Evolutionary conservation across 2,797 vertebrate genomes (phyloP).

Genomic region (Thalassophryne amazonica): DNA sequence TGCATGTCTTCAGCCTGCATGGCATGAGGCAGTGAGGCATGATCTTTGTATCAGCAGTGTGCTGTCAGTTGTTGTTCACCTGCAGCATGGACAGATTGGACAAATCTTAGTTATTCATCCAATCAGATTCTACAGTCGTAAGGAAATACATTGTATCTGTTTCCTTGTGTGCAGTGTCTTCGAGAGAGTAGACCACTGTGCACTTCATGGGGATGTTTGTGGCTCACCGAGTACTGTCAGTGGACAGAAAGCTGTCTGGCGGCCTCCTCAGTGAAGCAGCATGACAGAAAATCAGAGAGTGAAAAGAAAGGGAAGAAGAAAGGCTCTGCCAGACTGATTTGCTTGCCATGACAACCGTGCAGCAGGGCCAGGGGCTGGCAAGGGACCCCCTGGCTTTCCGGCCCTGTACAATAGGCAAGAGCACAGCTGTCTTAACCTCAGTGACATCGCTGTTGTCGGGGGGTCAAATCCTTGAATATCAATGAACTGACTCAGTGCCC

Average conservation of each 20-base stretch:
- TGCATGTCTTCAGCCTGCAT: slow-evolving; percentile 2
- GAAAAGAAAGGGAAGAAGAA: slow-evolving; percentile 64
- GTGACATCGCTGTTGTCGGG: slow-evolving; percentile 74
- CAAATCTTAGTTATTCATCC: slow-evolving; percentile 6
- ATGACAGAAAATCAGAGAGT: slow-evolving; percentile 54
- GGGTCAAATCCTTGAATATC: slow-evolving; percentile 88
- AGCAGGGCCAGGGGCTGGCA: slow-evolving; percentile 8
- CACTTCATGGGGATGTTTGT: slow-evolving; percentile 44
- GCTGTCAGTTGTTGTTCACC: slow-evolving; percentile 20
- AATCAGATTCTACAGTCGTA: slow-evolving; percentile 20
- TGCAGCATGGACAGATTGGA: slow-evolving; percentile 17
- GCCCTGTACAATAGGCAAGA: slow-evolving; percentile 61
- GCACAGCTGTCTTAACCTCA: slow-evolving; percentile 76
- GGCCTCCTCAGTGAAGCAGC: slow-evolving; percentile 43
- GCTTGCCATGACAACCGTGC: slow-evolving; percentile 73
- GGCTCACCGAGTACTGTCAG: slow-evolving; percentile 46
- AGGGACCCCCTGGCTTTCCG: slow-evolving; percentile 62
- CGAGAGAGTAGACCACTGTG: no score
- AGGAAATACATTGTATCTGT: slow-evolving; percentile 30
- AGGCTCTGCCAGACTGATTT: slow-evolving; percentile 63
- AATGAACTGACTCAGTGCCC: slow-evolving; percentile 79
- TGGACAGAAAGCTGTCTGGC: slow-evolving; percentile 45
- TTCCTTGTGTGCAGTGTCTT: slow-evolving; percentile 30
- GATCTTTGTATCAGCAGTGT: no score
- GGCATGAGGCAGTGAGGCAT: background rate